These are phyloP conservation scores for Gastrophryne carolinensis DNA, from an alignment of 2,797 vertebrate genomes.

Conservation along the genomic window DNA sequence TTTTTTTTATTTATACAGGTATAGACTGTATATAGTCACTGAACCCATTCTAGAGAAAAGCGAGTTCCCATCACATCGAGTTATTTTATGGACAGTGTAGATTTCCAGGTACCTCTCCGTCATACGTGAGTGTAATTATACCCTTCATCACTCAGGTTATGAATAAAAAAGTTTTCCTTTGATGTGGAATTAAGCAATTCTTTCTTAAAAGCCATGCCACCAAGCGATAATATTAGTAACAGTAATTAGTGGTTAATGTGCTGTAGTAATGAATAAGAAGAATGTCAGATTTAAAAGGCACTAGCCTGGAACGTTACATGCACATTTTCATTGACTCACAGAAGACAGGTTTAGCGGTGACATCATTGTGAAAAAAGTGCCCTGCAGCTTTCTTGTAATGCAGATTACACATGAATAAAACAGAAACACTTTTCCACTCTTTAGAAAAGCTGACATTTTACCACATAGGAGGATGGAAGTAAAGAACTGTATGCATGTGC, in stretches of 20 bases:
- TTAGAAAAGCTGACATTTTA: neutral
- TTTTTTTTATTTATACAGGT: too few species aligned
- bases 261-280: conserved; percentile 47
- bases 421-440: neutral
- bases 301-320: conserved; percentile 43
- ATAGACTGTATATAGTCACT: too few species aligned
- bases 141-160: conserved; percentile 61
- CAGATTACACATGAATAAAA: conserved; percentile 8
- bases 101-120: conserved; percentile 62
- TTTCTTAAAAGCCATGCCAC: conserved; percentile 58
- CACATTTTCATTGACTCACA: conserved; percentile 51
- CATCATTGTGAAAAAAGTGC: conserved; percentile 18
- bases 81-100: conserved; percentile 57
- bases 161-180: conserved; percentile 62
- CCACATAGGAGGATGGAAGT: neutral
- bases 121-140: conserved; percentile 61
- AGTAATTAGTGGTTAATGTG: conserved; percentile 58
- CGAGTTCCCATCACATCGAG: conserved; percentile 56
- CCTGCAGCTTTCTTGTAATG: neutral
- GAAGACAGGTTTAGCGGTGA: conserved; percentile 36
- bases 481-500: neutral
- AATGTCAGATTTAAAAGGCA: conserved; percentile 52
- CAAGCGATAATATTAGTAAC: conserved; percentile 59
- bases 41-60: too few species aligned
- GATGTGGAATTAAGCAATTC: conserved; percentile 63